These are phyloP conservation scores for Capreolus pygargus DNA, from an alignment of 2,113 vertebrate genomes.

Conservation along the genomic window DNA sequence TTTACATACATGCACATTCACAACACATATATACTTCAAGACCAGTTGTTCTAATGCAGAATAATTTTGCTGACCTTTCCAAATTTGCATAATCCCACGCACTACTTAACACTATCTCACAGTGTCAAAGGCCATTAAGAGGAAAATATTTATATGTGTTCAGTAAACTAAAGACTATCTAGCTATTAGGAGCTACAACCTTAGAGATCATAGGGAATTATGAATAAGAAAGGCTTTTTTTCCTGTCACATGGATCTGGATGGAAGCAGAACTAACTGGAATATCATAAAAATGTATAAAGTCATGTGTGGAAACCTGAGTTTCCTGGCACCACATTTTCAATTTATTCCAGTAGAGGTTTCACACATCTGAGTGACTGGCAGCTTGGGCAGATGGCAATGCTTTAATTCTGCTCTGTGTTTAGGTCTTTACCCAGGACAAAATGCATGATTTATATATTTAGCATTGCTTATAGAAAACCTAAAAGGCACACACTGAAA, in stretches of 20 bases:
- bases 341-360: not conserved
- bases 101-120: not conserved
- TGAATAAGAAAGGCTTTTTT: conserved; percentile 15
- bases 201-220: not conserved
- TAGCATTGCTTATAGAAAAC: conserved; percentile 3
- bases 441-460: not conserved
- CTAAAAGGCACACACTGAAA: not conserved
- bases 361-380: not conserved
- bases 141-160: not conserved
- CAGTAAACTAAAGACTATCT: not conserved
- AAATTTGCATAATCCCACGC: not conserved
- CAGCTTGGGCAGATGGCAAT: not conserved
- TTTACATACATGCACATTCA: not conserved
- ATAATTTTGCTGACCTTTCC: not conserved
- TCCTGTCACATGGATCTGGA: not conserved
- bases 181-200: not conserved
- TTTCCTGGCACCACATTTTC: not conserved
- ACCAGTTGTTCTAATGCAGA: not conserved
- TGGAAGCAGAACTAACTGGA: not conserved
- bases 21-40: not conserved
- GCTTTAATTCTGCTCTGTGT: not conserved
- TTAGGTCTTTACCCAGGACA: not conserved
- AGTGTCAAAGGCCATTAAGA: not conserved
- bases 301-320: not conserved
- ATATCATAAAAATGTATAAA: not conserved